Evolutionary conservation across 1,140 invertebrate genomes (phyloP).

Genomic region (Drosophila erecta): DNA sequence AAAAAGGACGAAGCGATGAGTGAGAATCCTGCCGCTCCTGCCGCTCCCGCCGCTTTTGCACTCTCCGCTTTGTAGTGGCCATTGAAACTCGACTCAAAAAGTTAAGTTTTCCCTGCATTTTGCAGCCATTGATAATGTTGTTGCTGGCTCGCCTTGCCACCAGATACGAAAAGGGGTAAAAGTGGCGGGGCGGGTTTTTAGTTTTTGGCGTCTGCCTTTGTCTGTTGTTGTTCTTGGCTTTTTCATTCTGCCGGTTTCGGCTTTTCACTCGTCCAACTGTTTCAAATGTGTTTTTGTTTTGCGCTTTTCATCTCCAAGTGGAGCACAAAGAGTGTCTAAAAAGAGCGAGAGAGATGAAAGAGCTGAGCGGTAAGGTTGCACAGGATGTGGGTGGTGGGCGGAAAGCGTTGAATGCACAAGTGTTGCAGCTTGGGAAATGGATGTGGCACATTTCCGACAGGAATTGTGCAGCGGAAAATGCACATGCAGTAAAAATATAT

Average conservation of each 20-base stretch:
- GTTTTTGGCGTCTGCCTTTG: slow-evolving; percentile 67
- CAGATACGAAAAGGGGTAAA: neutral
- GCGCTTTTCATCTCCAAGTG: slow-evolving; percentile 63
- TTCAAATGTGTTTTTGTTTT: slow-evolving; percentile 58
- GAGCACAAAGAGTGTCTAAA: slow-evolving; percentile 39
- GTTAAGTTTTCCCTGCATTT: slow-evolving; percentile 60
- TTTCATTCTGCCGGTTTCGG: slow-evolving; percentile 31
- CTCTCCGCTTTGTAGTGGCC: slow-evolving; percentile 36
- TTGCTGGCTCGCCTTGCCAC: neutral
- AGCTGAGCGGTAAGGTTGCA: slow-evolving; percentile 2
- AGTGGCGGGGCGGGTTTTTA: slow-evolving; percentile 38
- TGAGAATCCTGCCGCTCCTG: slow-evolving; percentile 31
- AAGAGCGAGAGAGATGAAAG: slow-evolving; percentile 1
- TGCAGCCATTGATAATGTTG: slow-evolving; percentile 23
- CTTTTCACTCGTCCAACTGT: slow-evolving; percentile 66
- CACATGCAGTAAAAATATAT: slow-evolving; percentile 8
- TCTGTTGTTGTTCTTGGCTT: slow-evolving; percentile 45
- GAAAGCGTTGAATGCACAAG: slow-evolving; percentile 41
- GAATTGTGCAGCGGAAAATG: slow-evolving; percentile 40
- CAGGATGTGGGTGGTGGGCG: slow-evolving; percentile 2
- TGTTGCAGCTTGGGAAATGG: slow-evolving; percentile 43
- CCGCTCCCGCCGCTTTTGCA: neutral
- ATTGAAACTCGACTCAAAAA: slow-evolving; percentile 74
- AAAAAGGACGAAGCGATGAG: slow-evolving; percentile 80
- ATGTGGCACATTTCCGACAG: slow-evolving; percentile 61